Base-by-base conservation (phyloP, 2,797 vertebrate species). In the Characodon lateralis region DNA sequence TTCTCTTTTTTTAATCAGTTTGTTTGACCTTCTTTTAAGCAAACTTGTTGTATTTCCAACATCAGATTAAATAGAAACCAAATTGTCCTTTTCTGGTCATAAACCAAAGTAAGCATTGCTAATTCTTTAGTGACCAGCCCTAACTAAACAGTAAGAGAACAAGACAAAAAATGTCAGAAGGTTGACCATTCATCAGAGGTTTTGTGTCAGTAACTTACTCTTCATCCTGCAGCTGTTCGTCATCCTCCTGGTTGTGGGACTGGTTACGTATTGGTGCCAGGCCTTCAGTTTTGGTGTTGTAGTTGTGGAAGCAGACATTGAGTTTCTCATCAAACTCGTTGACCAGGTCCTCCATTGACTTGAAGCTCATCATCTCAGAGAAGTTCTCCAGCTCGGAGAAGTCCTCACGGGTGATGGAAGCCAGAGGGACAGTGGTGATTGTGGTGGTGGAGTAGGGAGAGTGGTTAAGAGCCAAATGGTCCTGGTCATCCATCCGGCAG, bases 281-380 rank as follows among this genome's bases (percentile, higher is more conserved):
- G 80, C 91, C 97, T 88, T 98, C 97, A 0, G 97, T 98, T 94
- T 98, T 98, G 91, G 97, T 96, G 86, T 98, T 97, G 94, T 98
- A 98, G 92, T 98, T 98, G 89, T 97, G 97, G 93, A 98, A 98
- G 89, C 97, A 98, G 84, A 98, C 97, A 2, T 97, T 97, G 83
- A 98, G 96, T 94, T 98, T 98, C 93, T 98, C 97, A 1, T 98
- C 97, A 76, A 98, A 98, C 83, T 98, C 97, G 14, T 98, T 98
- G 84, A 98, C 97, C 66, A 98, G 95, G 86, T 98, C 97, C 90
- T 98, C 97, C 97, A 98, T 98, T 65, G 97, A 98, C 94, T 98
- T 98, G 94, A 98, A 98, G 93, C 97, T 98, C 95, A 98, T 97
- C 93, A 98, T 98, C 93, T 98, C 97, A 0, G 97, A 98, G 95